Conservation (phyloP, 2,888 invertebrate genomes). For the Acanthacorydalis orientalis region DNA sequence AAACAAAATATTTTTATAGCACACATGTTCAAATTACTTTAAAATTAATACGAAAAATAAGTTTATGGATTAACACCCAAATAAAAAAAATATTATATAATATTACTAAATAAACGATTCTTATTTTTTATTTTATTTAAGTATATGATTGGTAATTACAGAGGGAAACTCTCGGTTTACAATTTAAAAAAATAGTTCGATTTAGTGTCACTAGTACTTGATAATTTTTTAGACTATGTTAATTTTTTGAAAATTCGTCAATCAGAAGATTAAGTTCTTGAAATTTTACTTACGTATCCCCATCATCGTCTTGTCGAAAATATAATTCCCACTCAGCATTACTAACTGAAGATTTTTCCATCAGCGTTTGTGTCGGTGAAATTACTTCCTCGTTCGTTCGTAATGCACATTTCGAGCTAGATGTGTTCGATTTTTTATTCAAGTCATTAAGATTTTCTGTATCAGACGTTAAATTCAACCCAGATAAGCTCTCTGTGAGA, state of each 20-base stretch:
- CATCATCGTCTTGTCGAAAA: constrained; percentile 66
- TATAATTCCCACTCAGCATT: constrained; percentile 43
- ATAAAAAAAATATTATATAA: too few relatives aligned
- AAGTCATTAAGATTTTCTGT: constrained; percentile 24
- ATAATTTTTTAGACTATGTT: neutral
- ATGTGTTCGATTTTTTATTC: constrained; percentile 9
- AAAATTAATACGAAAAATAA: too few relatives aligned
- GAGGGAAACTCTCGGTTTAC: too few relatives aligned
- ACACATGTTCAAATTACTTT: too few relatives aligned
- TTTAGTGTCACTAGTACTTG: neutral
- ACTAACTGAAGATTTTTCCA: constrained; percentile 11
- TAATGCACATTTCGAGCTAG: constrained; percentile 10
- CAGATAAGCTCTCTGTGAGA: constrained; percentile 40
- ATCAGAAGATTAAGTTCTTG: constrained; percentile 5
- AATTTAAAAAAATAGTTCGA: too few relatives aligned
- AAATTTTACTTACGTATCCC: constrained; percentile 63
- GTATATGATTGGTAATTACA: too few relatives aligned
- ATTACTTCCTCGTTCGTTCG: constrained; percentile 10
- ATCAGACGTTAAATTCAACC: constrained; percentile 28
- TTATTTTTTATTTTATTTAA: too few relatives aligned
- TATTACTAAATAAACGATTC: too few relatives aligned
- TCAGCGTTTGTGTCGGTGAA: constrained; percentile 11
- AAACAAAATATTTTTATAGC: too few relatives aligned
- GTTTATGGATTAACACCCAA: too few relatives aligned
- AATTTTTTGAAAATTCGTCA: neutral